phyloP scores from a whole-genome alignment of 2,113 vertebrate species.

The Peromyscus leucopus region DNA sequence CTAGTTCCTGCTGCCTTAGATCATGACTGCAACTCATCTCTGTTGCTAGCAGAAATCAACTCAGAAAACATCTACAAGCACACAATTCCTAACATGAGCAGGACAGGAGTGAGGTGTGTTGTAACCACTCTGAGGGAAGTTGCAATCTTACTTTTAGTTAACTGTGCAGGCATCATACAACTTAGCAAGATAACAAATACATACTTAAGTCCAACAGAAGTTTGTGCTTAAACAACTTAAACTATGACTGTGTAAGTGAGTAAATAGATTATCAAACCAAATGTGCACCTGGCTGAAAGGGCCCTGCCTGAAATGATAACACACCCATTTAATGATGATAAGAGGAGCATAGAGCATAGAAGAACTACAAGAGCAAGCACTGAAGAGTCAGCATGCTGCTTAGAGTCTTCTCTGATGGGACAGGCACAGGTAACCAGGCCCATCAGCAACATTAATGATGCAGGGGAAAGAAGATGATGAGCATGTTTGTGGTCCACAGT shows the following conservation, averaged over 20 bases:
- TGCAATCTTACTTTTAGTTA: not conserved
- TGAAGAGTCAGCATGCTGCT: not conserved
- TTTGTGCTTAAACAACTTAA: not conserved
- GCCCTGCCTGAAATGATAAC: not conserved
- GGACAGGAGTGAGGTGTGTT: not conserved
- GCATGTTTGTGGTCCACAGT: not conserved
- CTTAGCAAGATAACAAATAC: not conserved
- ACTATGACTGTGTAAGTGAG: not conserved
- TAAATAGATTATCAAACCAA: not conserved
- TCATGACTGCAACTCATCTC: not conserved
- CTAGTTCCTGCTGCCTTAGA: not conserved
- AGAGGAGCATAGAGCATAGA: not conserved
- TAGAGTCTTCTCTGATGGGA: not conserved
- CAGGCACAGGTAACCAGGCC: not conserved
- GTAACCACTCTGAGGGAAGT: not conserved
- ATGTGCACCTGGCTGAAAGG: not conserved
- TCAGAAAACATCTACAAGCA: not conserved
- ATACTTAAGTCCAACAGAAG: not conserved
- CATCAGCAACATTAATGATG: rapidly evolving
- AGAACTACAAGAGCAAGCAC: not conserved
- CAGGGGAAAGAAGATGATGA: not conserved
- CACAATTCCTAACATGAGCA: not conserved
- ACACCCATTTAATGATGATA: not conserved
- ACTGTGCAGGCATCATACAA: not conserved
- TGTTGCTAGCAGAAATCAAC: not conserved